Evolutionary conservation across 2,888 invertebrate species (phyloP), one percentile per base, ranked within the genome.

Genomic region (Cerastoderma edule): DNA sequence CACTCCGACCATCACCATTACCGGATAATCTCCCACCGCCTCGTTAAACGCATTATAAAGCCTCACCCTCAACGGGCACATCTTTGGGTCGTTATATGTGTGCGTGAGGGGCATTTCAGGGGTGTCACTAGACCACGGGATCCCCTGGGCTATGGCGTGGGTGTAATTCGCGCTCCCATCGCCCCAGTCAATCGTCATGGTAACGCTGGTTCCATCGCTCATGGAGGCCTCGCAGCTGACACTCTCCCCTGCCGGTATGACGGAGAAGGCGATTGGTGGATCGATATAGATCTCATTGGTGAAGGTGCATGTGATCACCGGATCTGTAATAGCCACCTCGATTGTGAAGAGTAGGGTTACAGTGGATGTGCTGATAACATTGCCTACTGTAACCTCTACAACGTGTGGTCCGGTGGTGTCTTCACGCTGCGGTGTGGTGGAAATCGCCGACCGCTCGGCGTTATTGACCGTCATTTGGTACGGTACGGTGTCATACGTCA

Each of bases 1-100:
- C 3, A 90, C 86, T 0, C 82, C 75, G 2, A 82, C 78, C 57
- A 85, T 84, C 3, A 87, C 85, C 28, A 76, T 54, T 0, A 87
- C 63, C 16, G 66, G 68, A 33, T 78, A 79, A 2, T 24, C 48
- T 39, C 68, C 44, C 0, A 16, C 53, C 28, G 70, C 30, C 0
- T 68, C 35, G 19, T 78, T 81, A 65, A 79, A 86, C 13, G 72
- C 72, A 72, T 89, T 89, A 27, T 68, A 54, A 19, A 85, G 74
- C 0, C 69, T 76, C 0, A 88, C 76, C 13, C 16, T 50, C 8
- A 88, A 80, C 16, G 64, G 60, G 32, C 75, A 86, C 5, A 48
- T 53, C 2, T 83, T 85, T n/a, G 86, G 82, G 22, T 76, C 72
- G 24, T 28, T 22, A 72, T 83, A 89, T 0, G 60, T 60, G 65